Conservation (phyloP, 2,113 vertebrate genomes). For the Felis catus region F.catus_Fca126_mat1.0 CM031423.1:10710501-10711000, state of each 20-base stretch:
- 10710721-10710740: neutral
- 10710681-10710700: neutral
- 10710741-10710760: neutral
- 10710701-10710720: neutral
- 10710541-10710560: neutral
- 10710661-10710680: constrained; percentile 51
- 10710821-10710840: constrained; percentile 59
- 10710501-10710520: neutral
- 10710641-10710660: constrained; percentile 59
- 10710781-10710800: neutral
- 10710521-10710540: neutral
- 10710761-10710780: neutral
- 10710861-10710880: constrained; percentile 67
- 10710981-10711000: neutral
- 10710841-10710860: constrained; percentile 52
- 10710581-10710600: too few relatives aligned
- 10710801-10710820: rapidly evolving
- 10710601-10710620: neutral
- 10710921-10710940: neutral
- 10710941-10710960: neutral
- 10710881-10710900: constrained; percentile 43
- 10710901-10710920: constrained; percentile 4
- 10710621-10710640: neutral
- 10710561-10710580: neutral
- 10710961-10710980: neutral